Conservation (phyloP, 2,888 invertebrate genomes). For the Parnassius mnemosyne region DNA sequence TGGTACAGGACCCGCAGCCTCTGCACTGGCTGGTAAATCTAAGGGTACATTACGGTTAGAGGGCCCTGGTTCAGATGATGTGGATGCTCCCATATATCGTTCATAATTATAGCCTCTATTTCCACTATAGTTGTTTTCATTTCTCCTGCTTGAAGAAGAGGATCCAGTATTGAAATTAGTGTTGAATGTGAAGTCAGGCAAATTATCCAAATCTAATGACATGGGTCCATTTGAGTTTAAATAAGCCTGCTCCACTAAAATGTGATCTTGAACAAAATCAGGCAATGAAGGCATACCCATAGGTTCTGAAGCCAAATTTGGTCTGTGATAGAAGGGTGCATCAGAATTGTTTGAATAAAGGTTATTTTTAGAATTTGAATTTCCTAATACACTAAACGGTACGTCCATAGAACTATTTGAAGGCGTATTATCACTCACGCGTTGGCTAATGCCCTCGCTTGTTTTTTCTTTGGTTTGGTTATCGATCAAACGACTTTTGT, state of each 20-base stretch:
- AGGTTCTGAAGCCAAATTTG: slow-evolving; percentile 69
- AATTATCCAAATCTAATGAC: slow-evolving; percentile 82
- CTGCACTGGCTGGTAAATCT: slow-evolving; percentile 62
- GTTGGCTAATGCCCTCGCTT: slow-evolving; percentile 52
- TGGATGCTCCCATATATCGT: slow-evolving; percentile 56
- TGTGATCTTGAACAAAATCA: slow-evolving; percentile 94
- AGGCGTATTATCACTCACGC: slow-evolving; percentile 63
- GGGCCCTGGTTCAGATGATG: slow-evolving; percentile 51
- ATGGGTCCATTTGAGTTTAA: slow-evolving; percentile 77
- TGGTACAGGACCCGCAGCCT: slow-evolving; percentile 58
- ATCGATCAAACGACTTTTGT: slow-evolving; percentile 55
- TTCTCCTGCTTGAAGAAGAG: slow-evolving; percentile 60
- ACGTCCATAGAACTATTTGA: slow-evolving; percentile 72
- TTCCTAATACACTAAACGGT: slow-evolving; percentile 74
- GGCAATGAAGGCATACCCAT: slow-evolving; percentile 85
- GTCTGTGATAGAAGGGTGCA: slow-evolving; percentile 66
- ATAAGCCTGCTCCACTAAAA: slow-evolving; percentile 89
- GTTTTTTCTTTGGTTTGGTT: slow-evolving; percentile 64
- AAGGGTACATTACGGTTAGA: slow-evolving; percentile 56
- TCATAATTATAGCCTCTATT: slow-evolving; percentile 66
- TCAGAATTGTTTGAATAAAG: slow-evolving; percentile 66
- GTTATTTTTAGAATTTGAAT: slow-evolving; percentile 73
- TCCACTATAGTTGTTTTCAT: slow-evolving; percentile 52
- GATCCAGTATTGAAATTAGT: slow-evolving; percentile 71
- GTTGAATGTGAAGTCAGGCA: slow-evolving; percentile 84